phyloP scores from a whole-genome alignment of 2,797 vertebrate genomes.

The Heteromormyrus szaboi region DNA sequence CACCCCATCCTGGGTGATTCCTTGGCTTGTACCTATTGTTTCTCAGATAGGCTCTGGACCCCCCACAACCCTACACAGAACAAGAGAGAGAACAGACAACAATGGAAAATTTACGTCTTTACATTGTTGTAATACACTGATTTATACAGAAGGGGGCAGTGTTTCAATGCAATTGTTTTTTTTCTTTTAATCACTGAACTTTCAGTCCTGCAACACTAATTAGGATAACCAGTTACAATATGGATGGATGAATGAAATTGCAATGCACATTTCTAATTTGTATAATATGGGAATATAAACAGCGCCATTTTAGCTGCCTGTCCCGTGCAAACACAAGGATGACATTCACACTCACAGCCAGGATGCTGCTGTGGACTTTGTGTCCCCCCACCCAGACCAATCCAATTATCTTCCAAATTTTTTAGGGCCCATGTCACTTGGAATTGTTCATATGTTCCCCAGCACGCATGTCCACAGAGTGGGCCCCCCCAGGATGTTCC shows the following conservation, averaged over 20 bases:
- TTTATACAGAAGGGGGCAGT: background rate
- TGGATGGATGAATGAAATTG: background rate
- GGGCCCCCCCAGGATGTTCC: background rate
- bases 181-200: background rate
- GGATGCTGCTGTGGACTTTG: background rate
- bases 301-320: background rate
- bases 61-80: background rate
- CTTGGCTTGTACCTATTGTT: background rate
- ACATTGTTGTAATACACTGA: background rate
- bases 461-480: background rate
- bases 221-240: background rate
- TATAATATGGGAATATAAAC: background rate
- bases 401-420: background rate
- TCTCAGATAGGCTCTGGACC: background rate
- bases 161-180: background rate
- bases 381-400: background rate
- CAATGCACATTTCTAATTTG: background rate
- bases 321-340: background rate
- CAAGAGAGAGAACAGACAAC: background rate
- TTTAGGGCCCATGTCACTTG: background rate
- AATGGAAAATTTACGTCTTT: background rate
- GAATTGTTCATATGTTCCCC: background rate
- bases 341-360: background rate
- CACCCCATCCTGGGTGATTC: background rate
- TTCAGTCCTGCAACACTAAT: background rate